Evolutionary conservation across 1,140 invertebrate species (phyloP), one percentile per base, ranked within the genome.

Genomic region (Subanguina moxae): DNA sequence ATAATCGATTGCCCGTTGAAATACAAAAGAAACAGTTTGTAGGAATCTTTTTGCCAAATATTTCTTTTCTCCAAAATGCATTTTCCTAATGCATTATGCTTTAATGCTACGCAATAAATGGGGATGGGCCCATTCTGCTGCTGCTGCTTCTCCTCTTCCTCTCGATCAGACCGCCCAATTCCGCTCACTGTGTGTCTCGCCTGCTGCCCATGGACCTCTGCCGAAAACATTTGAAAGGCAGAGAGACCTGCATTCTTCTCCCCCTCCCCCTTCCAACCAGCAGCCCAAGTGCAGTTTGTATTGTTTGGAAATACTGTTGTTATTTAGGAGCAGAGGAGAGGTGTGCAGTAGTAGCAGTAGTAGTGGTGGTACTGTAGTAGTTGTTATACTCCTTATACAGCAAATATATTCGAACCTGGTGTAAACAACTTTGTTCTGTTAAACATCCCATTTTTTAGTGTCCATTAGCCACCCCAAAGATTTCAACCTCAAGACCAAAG

Each of bases 221-320:
- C 48, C 48, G 3, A 52, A 52, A 52, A 52, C 48, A 52, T 52
- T 52, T 52, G 48, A 7, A 25, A 21, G 48, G 48, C 48, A 25
- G 48, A 19, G 15, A 5, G 48, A 11, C 43, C 43, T 45, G 11
- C 43, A 45, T 15, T 52, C 3, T 21, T 52, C 17, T 25, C 48
- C 23, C 48, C 15, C 15, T 15, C 8, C 48, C 48, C 48, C n/a
- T 52, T 52, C 23, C 23, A 25, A 8, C n/a, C n/a, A 19, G n/a
- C n/a, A n/a, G 48, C 48, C 48, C 48, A 38, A 38, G 3, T 38
- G 32, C 32, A 38, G 32, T 38, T 38, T 38, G 3, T 38, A 52
- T 52, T 52, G 48, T 52, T 52, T 52, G 48, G 48, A 52, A 52
- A 52, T 25, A 52, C 48, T 38, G 32, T 38, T 38, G 32, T 38